Evolutionary conservation across 1,140 invertebrate species (phyloP), one percentile per base, ranked within the genome.

Genomic region (Meloidogyne exigua): DNA sequence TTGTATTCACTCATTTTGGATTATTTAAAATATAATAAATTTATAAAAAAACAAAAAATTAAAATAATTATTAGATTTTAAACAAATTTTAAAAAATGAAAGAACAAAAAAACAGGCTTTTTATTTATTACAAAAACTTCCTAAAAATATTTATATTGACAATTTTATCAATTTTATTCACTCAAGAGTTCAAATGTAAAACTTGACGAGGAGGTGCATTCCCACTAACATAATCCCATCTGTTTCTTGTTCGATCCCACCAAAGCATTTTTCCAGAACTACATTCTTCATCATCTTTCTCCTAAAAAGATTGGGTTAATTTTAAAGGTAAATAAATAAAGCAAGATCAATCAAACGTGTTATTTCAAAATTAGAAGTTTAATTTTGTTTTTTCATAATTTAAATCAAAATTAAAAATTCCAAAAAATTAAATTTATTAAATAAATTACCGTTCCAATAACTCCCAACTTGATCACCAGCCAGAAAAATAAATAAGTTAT

Each of bases 231-330:
- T 70, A 76, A 10, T 83, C 66, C 2, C 62, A 49, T 67, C 84
- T 74, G 57, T 73, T 79, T n/a, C 76, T 64, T 64, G 78, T 77
- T 44, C 85, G 82, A 81, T 87, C 85, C 85, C 85, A 87, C 85
- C 85, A 87, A 21, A 87, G 75, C 12, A 80, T 67, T 26, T 87
- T 68, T 42, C 86, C 85, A 62, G 86, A 79, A 15, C 81, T 18
- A 75, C 84, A 87, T 13, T 75, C 76, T 36, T 87, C 79, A 68
- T 76, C 76, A 15, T 74, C 71, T 26, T 75, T 77, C 32, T 87
- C 85, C 85, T 84, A 25, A 75, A 75, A 71, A 78, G 74, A 12
- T 13, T 1, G 1, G n/a, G 74, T n/a, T n/a, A 15, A 75, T 77
- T 64, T 12, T 32, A 21, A 39, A n/a, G 28, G 28, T 32, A 32